phyloP scores from a whole-genome alignment of 1,140 invertebrate genomes.

The Cherax quadricarinatus region DNA sequence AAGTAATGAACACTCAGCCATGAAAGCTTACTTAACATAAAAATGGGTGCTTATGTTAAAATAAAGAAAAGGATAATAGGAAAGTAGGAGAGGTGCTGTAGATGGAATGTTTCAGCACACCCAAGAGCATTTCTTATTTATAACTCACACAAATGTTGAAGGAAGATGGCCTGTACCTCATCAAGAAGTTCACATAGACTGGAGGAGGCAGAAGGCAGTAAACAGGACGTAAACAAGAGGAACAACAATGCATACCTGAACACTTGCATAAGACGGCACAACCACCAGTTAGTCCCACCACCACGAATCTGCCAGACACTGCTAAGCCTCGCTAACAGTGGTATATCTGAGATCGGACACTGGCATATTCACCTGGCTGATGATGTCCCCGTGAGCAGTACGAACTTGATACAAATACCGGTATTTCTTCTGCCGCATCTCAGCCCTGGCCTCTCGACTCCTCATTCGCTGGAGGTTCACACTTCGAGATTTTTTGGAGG shows the following conservation, averaged over 20 bases:
- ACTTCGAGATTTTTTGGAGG: slow-evolving; percentile 76
- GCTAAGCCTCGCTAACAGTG: slow-evolving; percentile 68
- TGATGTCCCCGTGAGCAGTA: slow-evolving; percentile 91
- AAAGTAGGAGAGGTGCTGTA: background rate
- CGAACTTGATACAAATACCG: slow-evolving; percentile 92
- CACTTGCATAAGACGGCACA: slow-evolving; percentile 34
- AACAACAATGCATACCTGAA: slow-evolving; percentile 51
- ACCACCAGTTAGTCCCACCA: slow-evolving; percentile 56
- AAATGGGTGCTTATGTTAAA: background rate
- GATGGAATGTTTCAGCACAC: slow-evolving; percentile 7
- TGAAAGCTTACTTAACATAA: background rate
- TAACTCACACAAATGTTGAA: slow-evolving; percentile 45
- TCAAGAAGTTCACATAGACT: slow-evolving; percentile 53
- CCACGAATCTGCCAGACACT: slow-evolving; percentile 56
- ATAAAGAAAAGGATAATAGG: background rate
- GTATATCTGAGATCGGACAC: slow-evolving; percentile 72
- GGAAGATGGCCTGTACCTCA: slow-evolving; percentile 53
- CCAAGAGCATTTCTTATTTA: background rate
- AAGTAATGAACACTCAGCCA: too few species aligned
- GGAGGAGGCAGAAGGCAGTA: slow-evolving; percentile 55
- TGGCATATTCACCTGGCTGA: slow-evolving; percentile 84
- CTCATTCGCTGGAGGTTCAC: slow-evolving; percentile 79
- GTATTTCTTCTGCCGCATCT: slow-evolving; percentile 89
- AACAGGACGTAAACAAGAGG: slow-evolving; percentile 25
- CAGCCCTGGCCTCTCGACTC: slow-evolving; percentile 84